These are phyloP conservation scores for Neosilurus mollespiculum DNA, from an alignment of 2,797 vertebrate genomes.

Conservation along the genomic window DNA sequence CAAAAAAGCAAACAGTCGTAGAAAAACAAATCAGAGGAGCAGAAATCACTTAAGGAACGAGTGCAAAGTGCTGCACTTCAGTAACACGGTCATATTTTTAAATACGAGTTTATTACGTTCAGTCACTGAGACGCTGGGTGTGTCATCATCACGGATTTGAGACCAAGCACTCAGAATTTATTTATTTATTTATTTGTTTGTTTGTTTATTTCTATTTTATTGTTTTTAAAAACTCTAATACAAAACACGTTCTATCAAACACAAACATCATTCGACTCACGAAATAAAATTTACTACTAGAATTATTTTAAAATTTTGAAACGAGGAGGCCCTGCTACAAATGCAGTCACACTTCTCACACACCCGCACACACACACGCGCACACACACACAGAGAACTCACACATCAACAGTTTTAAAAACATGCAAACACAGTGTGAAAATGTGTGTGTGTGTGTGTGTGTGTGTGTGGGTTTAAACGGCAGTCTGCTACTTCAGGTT, in stretches of 20 bases:
- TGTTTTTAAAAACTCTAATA: not conserved
- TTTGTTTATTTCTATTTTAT: not conserved
- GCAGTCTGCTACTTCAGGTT: not conserved
- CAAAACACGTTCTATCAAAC: not conserved
- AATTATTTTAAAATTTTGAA: not conserved
- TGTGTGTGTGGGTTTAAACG: conserved; percentile 2
- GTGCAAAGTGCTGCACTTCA: not conserved
- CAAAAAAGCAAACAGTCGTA: not conserved
- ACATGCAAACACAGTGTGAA: conserved; percentile 16
- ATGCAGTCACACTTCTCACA: not conserved
- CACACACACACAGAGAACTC: not conserved
- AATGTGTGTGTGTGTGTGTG: conserved; percentile 1
- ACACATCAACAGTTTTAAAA: conserved; percentile 18
- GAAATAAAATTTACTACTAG: not conserved
- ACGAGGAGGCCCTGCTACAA: not conserved
- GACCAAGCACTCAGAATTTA: not conserved
- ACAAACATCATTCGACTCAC: not conserved
- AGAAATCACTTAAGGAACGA: not conserved
- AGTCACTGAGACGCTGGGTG: not conserved
- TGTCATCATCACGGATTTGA: not conserved
- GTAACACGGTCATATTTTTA: not conserved
- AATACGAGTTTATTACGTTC: not conserved
- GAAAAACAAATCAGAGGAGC: not conserved
- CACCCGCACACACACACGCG: not conserved
- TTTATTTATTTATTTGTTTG: not conserved